Conservation (phyloP, 2,888 invertebrate species). For the Orchesella flavescens region DNA sequence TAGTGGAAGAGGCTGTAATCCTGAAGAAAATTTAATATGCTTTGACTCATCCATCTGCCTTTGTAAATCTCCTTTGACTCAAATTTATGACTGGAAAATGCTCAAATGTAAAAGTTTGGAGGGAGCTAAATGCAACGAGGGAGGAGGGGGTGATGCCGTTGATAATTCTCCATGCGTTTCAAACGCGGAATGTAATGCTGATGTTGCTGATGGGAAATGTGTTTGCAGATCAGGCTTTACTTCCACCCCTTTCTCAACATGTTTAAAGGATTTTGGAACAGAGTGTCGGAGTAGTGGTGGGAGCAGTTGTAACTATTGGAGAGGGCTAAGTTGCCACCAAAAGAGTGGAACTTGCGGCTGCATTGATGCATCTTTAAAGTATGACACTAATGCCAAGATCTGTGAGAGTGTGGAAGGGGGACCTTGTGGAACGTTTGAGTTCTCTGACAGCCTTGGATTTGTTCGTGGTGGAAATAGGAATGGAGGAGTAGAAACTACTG, state of each 20-base stretch:
- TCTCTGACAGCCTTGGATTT: conserved; percentile 50
- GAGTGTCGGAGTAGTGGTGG: conserved; percentile 30
- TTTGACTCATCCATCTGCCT: conserved; percentile 61
- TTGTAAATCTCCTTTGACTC: conserved; percentile 65
- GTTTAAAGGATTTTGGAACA: conserved; percentile 50
- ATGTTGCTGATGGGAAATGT: conserved; percentile 28
- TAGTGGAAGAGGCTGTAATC: conserved; percentile 42
- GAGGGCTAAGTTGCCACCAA: conserved; percentile 61
- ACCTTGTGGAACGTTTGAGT: conserved; percentile 60
- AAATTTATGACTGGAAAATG: conserved; percentile 54
- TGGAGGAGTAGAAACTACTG: neutral
- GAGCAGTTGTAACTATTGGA: conserved; percentile 49
- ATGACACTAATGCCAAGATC: conserved; percentile 48
- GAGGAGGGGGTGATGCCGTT: conserved; percentile 46
- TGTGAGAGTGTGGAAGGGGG: conserved; percentile 54
- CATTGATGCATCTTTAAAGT: conserved; percentile 57
- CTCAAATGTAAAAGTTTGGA: conserved; percentile 59
- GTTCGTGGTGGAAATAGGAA: conserved; percentile 12
- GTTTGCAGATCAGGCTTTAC: conserved; percentile 44
- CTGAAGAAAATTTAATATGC: conserved; percentile 65
- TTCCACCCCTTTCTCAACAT: conserved; percentile 52
- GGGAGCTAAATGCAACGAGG: conserved; percentile 50
- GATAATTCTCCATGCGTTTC: conserved; percentile 34
- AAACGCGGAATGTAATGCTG: conserved; percentile 52
- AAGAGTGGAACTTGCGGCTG: conserved; percentile 59